Evolutionary conservation across 1,140 invertebrate species (phyloP).

Genomic region (Spodoptera litura): DNA sequence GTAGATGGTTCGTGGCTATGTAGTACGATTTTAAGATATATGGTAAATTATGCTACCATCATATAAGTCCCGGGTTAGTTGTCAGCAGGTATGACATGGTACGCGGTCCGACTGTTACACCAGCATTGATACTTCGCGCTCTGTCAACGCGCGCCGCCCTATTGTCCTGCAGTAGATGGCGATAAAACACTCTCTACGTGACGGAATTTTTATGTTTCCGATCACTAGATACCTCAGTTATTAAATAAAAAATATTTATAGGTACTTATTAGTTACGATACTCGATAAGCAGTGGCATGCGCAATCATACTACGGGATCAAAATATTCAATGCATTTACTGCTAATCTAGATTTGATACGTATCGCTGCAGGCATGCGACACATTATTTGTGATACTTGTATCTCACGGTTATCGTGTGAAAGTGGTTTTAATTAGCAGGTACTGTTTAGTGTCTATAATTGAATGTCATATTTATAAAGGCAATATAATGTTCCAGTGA

Average conservation of each 20-base stretch:
- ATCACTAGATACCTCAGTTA: conserved; percentile 66
- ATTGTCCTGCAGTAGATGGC: conserved; percentile 79
- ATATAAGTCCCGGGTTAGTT: conserved; percentile 43
- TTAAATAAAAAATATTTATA: conserved; percentile 44
- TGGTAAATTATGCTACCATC: background rate
- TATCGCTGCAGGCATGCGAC: conserved; percentile 16
- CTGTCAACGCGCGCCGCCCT: conserved; percentile 67
- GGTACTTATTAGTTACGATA: background rate
- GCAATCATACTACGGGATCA: conserved; percentile 9
- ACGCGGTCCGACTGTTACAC: conserved; percentile 48
- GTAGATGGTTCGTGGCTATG: no score
- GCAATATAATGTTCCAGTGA: conserved; percentile 63
- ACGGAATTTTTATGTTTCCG: conserved; percentile 84
- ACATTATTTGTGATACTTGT: conserved; percentile 15
- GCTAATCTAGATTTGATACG: conserved; percentile 21
- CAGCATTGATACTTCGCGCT: conserved; percentile 63
- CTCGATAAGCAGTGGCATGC: conserved; percentile 5
- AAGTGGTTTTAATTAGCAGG: conserved; percentile 19
- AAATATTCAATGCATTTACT: conserved; percentile 15
- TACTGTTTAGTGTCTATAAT: background rate
- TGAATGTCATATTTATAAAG: conserved; percentile 14
- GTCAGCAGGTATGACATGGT: conserved; percentile 50
- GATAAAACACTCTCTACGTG: conserved; percentile 81
- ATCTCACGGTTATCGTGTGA: conserved; percentile 5
- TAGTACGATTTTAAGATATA: background rate